Conservation (phyloP, 2,888 invertebrate genomes). For the Pristionchus arcanus region DNA sequence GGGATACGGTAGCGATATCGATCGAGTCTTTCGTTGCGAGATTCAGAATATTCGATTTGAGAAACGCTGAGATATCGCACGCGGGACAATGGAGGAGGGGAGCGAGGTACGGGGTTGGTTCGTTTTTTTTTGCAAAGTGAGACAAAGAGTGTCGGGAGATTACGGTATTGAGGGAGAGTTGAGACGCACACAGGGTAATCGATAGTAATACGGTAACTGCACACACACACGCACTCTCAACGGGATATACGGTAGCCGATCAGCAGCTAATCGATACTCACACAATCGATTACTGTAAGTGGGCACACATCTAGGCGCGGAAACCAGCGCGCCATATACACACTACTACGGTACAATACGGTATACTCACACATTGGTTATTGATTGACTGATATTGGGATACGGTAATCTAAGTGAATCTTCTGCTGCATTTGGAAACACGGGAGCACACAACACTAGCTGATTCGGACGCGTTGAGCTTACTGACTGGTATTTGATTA, state of each 20-base stretch:
- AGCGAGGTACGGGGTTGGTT: neutral
- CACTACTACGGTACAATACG: constrained; percentile 45
- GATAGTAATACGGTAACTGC: neutral
- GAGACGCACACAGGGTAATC: neutral
- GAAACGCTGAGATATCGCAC: constrained; percentile 45
- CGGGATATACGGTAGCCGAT: neutral
- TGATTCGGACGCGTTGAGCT: neutral
- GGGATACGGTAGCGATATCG: constrained; percentile 32
- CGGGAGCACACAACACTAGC: neutral
- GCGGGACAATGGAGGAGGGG: neutral
- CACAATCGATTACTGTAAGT: too few relatives aligned
- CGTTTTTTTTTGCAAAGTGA: constrained; percentile 25
- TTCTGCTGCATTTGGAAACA: neutral
- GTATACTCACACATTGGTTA: neutral
- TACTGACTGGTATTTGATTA: neutral
- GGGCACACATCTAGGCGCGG: neutral
- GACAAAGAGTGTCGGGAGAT: neutral
- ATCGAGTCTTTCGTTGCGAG: constrained; percentile 36
- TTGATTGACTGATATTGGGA: constrained; percentile 8
- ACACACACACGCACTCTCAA: neutral
- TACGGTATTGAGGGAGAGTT: neutral
- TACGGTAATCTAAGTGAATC: neutral
- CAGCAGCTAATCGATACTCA: neutral
- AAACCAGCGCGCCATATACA: constrained; percentile 11
- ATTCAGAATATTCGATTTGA: neutral